Conservation (phyloP, 2,888 invertebrate species). For the Pollenia angustigena region DNA sequence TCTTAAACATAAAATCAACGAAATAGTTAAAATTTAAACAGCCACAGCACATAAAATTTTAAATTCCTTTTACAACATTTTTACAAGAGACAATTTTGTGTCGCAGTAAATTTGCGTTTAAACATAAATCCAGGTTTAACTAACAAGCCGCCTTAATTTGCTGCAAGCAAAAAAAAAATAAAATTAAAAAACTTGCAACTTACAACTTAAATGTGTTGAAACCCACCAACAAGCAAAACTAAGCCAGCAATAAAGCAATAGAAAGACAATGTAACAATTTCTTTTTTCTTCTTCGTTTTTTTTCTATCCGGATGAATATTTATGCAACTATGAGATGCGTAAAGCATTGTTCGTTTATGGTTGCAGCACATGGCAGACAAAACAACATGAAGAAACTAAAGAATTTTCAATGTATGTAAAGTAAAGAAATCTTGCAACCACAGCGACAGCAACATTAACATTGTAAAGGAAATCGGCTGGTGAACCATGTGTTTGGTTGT, state of each 20-base stretch:
- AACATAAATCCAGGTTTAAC: slow-evolving; percentile 67
- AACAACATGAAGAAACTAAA: slow-evolving; percentile 35
- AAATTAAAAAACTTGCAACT: background rate
- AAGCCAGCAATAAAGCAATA: slow-evolving; percentile 68
- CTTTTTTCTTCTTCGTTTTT: slow-evolving; percentile 8
- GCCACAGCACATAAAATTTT: slow-evolving; percentile 41
- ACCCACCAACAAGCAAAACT: slow-evolving; percentile 50
- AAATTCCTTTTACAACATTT: slow-evolving; percentile 39
- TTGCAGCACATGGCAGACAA: slow-evolving; percentile 32
- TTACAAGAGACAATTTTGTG: slow-evolving; percentile 63
- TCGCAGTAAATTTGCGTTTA: slow-evolving; percentile 62
- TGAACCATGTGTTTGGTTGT: slow-evolving; percentile 27
- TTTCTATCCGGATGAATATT: slow-evolving; percentile 36
- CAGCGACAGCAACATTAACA: slow-evolving; percentile 31
- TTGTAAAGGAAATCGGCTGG: slow-evolving; percentile 46
- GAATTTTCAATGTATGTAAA: slow-evolving; percentile 76
- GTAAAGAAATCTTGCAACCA: slow-evolving; percentile 16
- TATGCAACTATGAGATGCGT: slow-evolving; percentile 79
- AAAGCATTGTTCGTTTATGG: slow-evolving; percentile 76
- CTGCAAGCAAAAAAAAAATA: slow-evolving; percentile 11
- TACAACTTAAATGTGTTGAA: slow-evolving; percentile 44
- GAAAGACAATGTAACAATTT: slow-evolving; percentile 69
- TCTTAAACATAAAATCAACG: slow-evolving; percentile 23
- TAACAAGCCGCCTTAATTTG: slow-evolving; percentile 69
- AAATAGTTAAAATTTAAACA: slow-evolving; percentile 41